Conservation (phyloP, 2,888 invertebrate genomes). For the Notodonta dromedarius region DNA sequence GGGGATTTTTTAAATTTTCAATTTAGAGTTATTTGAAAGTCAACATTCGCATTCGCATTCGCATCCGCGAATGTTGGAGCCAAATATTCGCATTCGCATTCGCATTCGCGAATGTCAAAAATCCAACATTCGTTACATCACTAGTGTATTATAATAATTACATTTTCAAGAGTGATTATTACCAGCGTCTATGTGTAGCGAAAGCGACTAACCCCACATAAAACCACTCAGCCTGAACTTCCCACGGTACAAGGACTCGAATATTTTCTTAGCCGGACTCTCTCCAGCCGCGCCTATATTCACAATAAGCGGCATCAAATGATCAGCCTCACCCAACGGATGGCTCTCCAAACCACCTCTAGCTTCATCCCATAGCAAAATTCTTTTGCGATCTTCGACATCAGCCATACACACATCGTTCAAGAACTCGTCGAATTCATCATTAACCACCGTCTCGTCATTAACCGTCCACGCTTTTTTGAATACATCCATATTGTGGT, state of each 20-base stretch:
- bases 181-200: too few relatives aligned
- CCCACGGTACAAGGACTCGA: constrained; percentile 36
- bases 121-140: too few relatives aligned
- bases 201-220: constrained; percentile 38
- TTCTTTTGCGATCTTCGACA: constrained; percentile 40
- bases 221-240: constrained; percentile 53
- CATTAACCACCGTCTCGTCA: constrained; percentile 16
- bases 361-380: constrained; percentile 42
- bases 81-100: too few relatives aligned
- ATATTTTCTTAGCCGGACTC: constrained; percentile 43
- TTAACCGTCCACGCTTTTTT: constrained; percentile 1
- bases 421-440: constrained; percentile 28
- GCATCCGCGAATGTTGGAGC: too few relatives aligned
- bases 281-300: constrained; percentile 50
- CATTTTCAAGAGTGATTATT: too few relatives aligned
- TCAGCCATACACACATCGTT: constrained; percentile 37
- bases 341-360: constrained; percentile 44
- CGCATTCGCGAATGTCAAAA: too few relatives aligned
- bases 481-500: constrained; percentile 32
- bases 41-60: too few relatives aligned
- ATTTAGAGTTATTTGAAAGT: too few relatives aligned
- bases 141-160: too few relatives aligned
- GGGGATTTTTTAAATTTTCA: too few relatives aligned
- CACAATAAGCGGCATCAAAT: constrained; percentile 59
- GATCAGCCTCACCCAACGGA: constrained; percentile 50